Evolutionary conservation across 2,888 invertebrate genomes (phyloP), one percentile per base, ranked within the genome.

Genomic region (Eristalis arbustorum): DNA sequence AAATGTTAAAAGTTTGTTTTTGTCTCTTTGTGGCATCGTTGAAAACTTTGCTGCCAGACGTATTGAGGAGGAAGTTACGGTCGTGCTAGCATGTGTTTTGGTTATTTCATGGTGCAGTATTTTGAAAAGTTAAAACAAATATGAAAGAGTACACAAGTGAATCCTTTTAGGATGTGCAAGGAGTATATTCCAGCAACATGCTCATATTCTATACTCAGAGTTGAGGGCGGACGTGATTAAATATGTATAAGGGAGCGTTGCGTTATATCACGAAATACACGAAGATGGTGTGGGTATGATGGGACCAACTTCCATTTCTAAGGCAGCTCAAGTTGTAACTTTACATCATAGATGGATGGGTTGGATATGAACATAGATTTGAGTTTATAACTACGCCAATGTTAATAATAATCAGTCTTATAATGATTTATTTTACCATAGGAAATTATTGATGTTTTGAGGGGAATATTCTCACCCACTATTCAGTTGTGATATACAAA

Each of bases 101-200:
- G 13, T 59, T 59, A 59, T 59, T 59, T 59, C 59, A 59, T 67
- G 67, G 57, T 67, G 59, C 66, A 75, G 67, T 66, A 59, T 67
- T 74, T 74, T 56, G 59, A 59, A 67, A 73, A 74, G 75, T 75
- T 75, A 67, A 75, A 75, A 67, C 67, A 75, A 75, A 75, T 75
- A 75, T 75, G 59, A 72, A 62, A 28, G 66, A 66, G 66, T 74
- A 66, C 66, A 10, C 22, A 18, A 40, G 57, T 66, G 59, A 22
- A 59, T 57, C 57, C 37, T 66, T 66, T 31, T 66, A 37, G 56
- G 64, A 57, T 37, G 64, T 37, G 64, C 3, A 57, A 23, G 34
- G 74, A 14, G 66, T 31, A 61, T 23, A 68, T 68, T 68, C 56
- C 68, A 74, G 37, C 37, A 75, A 75, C 75, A 67, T 67, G 59